Evolutionary conservation across 2,113 vertebrate species (phyloP).

Genomic region (Etia nguti): DNA sequence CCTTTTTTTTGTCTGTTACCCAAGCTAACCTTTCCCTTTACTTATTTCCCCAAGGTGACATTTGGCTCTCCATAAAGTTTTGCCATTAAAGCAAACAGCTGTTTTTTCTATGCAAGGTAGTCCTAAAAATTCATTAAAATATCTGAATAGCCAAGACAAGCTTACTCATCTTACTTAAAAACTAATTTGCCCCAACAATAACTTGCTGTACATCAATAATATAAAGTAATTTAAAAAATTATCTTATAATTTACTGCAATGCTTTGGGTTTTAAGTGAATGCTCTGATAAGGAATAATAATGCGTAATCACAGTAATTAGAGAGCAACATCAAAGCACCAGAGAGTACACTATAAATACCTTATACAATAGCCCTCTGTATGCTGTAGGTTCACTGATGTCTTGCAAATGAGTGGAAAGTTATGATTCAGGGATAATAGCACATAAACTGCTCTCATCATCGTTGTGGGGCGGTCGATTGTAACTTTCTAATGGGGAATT

Average conservation of each 20-base stretch:
- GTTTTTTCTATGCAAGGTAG: not conserved
- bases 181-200: not conserved
- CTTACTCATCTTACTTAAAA: not conserved
- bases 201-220: not conserved
- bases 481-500: slow-evolving; percentile 1
- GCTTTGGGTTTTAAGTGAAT: slow-evolving; percentile 14
- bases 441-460: slow-evolving; percentile 11
- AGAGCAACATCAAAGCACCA: slow-evolving; percentile 56
- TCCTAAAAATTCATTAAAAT: not conserved
- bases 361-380: slow-evolving; percentile 40
- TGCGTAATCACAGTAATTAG: slow-evolving; percentile 61
- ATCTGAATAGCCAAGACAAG: not conserved
- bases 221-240: not conserved
- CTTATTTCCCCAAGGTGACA: not conserved
- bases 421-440: slow-evolving; percentile 55
- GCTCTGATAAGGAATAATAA: slow-evolving; percentile 57
- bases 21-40: not conserved
- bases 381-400: not conserved
- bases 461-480: not conserved
- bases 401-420: slow-evolving; percentile 15
- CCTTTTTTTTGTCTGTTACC: not conserved
- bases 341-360: slow-evolving; percentile 14
- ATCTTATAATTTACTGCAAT: slow-evolving; percentile 6
- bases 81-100: not conserved
- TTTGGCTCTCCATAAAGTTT: not conserved